Evolutionary conservation across 1,140 invertebrate genomes (phyloP), one percentile per base, ranked within the genome.

Genomic region (Matsumurasca onukii): DNA sequence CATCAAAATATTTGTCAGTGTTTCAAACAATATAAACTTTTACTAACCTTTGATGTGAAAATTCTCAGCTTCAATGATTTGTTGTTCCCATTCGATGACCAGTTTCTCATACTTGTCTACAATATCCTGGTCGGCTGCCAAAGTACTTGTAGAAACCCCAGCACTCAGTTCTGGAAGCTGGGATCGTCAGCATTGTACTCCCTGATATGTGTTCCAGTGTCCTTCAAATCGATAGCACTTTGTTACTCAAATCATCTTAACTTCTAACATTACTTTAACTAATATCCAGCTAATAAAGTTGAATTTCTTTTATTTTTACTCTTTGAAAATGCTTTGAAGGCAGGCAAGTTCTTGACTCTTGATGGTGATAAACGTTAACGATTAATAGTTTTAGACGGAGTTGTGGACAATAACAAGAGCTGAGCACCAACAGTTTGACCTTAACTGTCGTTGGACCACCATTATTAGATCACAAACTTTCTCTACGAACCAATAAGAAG

Each of bases 171-270:
- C 78, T 0, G 80, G 73, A 30, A 86, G 80, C 31, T 84, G 83
- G 85, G 73, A 89, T 83, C 0, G 84, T 86, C 20, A 91, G 84
- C 59, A 52, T 48, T 25, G 34, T 62, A 63, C 89, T 86, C 55
- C 84, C 85, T 72, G 88, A 86, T 17, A 89, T 81, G 73, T 90
- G 87, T 70, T 89, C 85, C 57, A 86, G 81, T 12, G 86, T 87
- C 87, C 87, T 88, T 71, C 17, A 49, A 39, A 39, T 5, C 34
- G 17, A 5, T 39, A 5, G 17, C 17, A 5, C 34, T 9, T 39
- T 17, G 5, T 39, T 9, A 39, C 5, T 5, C 17, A 5, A 39
- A 17, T 9, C 5, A 39, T 9, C 17, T 9, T 39, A 39, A 9
- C 17, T 39, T 5, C 5, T 17, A 39, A 39, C 34, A 39, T 39